Base-by-base conservation (phyloP, 2,113 vertebrate genomes). In the Siphamia tubifer region DNA sequence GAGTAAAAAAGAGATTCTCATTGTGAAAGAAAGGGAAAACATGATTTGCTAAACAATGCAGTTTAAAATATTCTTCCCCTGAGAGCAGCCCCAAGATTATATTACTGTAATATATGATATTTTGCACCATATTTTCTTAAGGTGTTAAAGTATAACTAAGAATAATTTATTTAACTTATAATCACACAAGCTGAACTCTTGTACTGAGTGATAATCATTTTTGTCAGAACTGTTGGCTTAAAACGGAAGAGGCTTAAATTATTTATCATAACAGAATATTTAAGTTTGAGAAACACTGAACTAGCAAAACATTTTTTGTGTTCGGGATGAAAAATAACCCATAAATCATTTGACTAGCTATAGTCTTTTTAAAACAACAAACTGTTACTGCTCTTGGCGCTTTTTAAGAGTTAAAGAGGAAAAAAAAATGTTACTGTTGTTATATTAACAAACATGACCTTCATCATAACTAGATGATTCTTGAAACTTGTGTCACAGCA, bases 21-120 rank as follows among this genome's bases (percentile, higher is more conserved):
- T 64, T 67, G 24, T 63, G 17, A 15, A 61, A 40, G 34, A 39
- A 8, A 64, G 30, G 23, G 21, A 28, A 16, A 49, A 53, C 17
- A 7, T 36, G 43, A 30, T 68, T 62, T 17, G 27, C 24, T 19
- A 23, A 17, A 42, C 5, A 24, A 24, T 17, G 1, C 5, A 20
- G 31, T 35, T 54, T 36, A 55, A 53, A 55, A 56, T 25, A 74
- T 27, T 12, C 24, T 11, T 56, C 62, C n/a, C 15, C 13, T 39
- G 12, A 7, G 19, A 44, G 27, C 24, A 52, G 13, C n/a, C n/a
- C n/a, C n/a, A 1, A 20, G 19, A 56, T 51, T 64, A 52, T 76
- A 58, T 51, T 24, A 40, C 57, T 61, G 34, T 44, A 54, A 42
- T 42, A 4, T 9, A 9, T 2, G 23, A 13, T 3, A 17, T 49